Evolutionary conservation across 2,113 vertebrate genomes (phyloP).

Genomic region (Caranx melampygus): DNA sequence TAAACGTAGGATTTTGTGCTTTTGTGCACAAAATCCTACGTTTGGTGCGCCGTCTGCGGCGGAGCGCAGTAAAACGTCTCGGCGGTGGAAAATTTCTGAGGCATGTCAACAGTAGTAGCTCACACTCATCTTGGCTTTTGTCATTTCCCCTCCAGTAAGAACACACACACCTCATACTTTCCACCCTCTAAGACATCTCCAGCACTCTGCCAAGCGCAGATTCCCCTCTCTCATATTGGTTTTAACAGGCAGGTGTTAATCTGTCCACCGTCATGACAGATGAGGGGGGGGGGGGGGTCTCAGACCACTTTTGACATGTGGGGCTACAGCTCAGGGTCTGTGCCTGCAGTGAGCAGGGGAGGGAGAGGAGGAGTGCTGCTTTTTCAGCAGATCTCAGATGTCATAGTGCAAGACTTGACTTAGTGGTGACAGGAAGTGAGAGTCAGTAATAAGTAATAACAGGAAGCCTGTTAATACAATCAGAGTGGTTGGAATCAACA

Average conservation of each 20-base stretch:
- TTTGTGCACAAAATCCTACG: neutral
- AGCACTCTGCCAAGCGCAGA: slow-evolving; percentile 41
- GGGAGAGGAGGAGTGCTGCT: neutral
- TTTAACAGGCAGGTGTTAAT: slow-evolving; percentile 68
- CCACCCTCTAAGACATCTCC: slow-evolving; percentile 42
- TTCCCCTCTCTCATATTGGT: slow-evolving; percentile 27
- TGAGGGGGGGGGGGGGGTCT: slow-evolving; percentile 16
- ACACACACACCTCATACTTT: slow-evolving; percentile 66
- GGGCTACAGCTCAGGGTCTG: neutral
- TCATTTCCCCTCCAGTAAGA: slow-evolving; percentile 58
- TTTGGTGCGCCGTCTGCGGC: neutral
- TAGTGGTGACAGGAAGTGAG: slow-evolving; percentile 15
- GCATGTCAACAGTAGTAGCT: slow-evolving; percentile 73
- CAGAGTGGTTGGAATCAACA: too few relatives aligned
- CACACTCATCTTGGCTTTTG: slow-evolving; percentile 58
- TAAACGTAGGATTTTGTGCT: slow-evolving; percentile 5
- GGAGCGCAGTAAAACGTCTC: neutral
- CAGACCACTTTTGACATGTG: neutral
- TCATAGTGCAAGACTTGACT: too few relatives aligned
- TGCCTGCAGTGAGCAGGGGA: neutral
- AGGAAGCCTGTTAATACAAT: neutral
- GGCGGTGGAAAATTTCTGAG: slow-evolving; percentile 60
- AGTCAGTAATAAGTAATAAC: neutral
- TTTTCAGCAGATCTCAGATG: slow-evolving; percentile 19
- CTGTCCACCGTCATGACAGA: slow-evolving; percentile 40